A percentile compares a stretch with the other conserved stretches of the same genome.
phyloP scores from a whole-genome alignment of 2,797 vertebrate genomes.

The Phrynocephalus forsythii region DNA sequence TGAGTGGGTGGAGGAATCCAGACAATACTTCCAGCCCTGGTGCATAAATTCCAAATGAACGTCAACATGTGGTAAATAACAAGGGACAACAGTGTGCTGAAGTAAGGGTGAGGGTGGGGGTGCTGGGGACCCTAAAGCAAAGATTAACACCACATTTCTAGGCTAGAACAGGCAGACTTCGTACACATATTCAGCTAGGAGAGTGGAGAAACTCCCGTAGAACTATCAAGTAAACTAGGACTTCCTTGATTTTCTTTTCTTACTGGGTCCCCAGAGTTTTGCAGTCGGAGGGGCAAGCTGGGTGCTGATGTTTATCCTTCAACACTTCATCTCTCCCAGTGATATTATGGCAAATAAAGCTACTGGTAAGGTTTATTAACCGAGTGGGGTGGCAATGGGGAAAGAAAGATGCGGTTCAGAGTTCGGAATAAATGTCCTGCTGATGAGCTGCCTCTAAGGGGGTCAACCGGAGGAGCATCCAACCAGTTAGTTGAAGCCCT shows the following conservation, averaged over 20 bases:
- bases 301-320: background rate
- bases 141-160: background rate
- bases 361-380: background rate
- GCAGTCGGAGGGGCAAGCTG: background rate
- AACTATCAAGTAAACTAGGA: background rate
- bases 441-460: background rate
- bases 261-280: background rate
- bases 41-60: background rate
- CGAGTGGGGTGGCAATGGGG: background rate
- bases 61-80: background rate
- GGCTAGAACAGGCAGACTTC: background rate
- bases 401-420: background rate
- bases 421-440: background rate
- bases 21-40: conserved; percentile 30
- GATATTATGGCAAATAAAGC: background rate
- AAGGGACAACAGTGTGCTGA: background rate
- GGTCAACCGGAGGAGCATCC: background rate
- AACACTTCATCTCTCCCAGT: too few relatives aligned
- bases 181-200: background rate
- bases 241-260: background rate
- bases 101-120: background rate
- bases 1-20: background rate
- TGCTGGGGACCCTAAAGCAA: background rate
- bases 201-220: background rate
- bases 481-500: background rate